Evolutionary conservation across 2,113 vertebrate species (phyloP), one percentile per base, ranked within the genome.

Genomic region (Mola mola): DNA sequence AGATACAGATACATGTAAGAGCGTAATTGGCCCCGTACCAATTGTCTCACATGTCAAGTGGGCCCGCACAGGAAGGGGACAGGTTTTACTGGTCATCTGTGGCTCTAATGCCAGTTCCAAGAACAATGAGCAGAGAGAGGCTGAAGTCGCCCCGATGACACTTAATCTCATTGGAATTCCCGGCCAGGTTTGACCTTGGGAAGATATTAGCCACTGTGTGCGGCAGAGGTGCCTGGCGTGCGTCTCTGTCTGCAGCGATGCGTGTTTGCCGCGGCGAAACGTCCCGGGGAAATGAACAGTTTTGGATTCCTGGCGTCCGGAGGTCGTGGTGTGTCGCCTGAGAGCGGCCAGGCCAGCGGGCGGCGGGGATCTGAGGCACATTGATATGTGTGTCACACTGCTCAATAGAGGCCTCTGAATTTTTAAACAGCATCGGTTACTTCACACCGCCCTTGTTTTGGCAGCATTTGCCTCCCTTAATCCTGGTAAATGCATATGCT

Each of bases 141-240:
- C 83, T 89, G 85, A 91, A 90, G 76, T 88, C 72, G 28, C 26
- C 57, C 74, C 79, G 85, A 89, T 82, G 85, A 89, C 79, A 88
- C 89, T 88, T 93, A 89, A 93, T 92, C 91, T 93, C 83, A 87
- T 92, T 92, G 91, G 86, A 92, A 89, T 89, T 86, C 85, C 83
- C 71, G 78, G 81, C 91, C 90, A 90, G 87, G 78, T 69, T 75
- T 91, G 91, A 90, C 87, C 90, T 89, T 90, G 89, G 84, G 78
- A 58, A 78, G 58, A 83, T 89, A 81, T 78, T 72, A 89, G 70
- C 79, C 80, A 81, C 87, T 50, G 60, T 37, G 61, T 4, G 28
- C 33, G 33, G 26, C 49, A 37, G 68, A 41, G 65, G 40, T 37
- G 55, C 31, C 41, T 58, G 28, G 28, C 28, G 10, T 77, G 22